Percentiles rank a stretch among this genome's conserved stretches.
These are phyloP conservation scores for Sebastes paucispinis DNA, from an alignment of 2,797 vertebrate genomes.

Conservation along the genomic window DNA sequence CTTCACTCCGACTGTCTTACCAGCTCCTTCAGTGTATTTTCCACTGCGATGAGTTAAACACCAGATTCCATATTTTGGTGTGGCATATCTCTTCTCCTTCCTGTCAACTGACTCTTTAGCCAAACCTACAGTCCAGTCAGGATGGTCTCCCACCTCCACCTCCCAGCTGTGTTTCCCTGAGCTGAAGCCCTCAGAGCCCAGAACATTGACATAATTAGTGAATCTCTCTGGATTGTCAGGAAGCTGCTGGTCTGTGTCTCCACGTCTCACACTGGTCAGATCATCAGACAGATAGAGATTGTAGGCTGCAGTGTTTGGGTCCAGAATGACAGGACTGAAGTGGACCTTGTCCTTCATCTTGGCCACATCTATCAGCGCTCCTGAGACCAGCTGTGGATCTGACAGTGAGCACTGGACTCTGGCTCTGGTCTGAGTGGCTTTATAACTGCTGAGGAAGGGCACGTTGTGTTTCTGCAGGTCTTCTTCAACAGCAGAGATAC, in stretches of 20 bases:
- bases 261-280: no score
- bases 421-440: background rate
- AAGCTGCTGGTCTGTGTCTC: no score
- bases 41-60: rapidly evolving
- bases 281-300: no score
- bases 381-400: background rate
- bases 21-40: rapidly evolving
- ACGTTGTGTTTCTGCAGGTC: background rate
- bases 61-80: no score
- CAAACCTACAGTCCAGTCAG: rapidly evolving
- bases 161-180: slow-evolving; percentile 15
- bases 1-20: no score
- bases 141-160: no score
- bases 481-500: slow-evolving; percentile 41
- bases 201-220: background rate
- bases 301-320: rapidly evolving
- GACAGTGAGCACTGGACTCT: background rate
- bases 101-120: no score
- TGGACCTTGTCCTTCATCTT: background rate
- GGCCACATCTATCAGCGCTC: background rate
- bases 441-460: no score
- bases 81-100: no score
- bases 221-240: slow-evolving; percentile 32
- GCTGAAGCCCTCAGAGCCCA: slow-evolving; percentile 46
- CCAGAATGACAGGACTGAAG: background rate